Evolutionary conservation across 2,797 vertebrate genomes (phyloP), one percentile per base, ranked within the genome.

Genomic region (Synanceia verrucosa): DNA sequence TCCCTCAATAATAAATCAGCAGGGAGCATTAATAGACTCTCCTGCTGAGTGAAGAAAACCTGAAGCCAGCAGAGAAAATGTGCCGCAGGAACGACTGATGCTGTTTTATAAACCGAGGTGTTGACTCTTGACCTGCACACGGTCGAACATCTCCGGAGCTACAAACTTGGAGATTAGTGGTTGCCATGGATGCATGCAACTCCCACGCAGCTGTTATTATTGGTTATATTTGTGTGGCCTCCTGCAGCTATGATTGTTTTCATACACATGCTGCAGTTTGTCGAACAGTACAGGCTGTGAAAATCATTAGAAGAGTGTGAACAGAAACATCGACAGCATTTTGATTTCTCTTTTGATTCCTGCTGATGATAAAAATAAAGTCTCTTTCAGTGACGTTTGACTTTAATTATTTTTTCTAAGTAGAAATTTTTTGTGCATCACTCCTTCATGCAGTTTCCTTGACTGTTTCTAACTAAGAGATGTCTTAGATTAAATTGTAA

Each of bases 121-220:
- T 6, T 31, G 41, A 61, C 61, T 12, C 13, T 58, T 55, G 48
- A 70, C 34, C 62, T 34, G 28, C 6, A 23, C 28, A 55, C 3
- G 47, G 9, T 51, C 18, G 14, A 70, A 39, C 53, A 24, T 48
- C 28, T 61, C 62, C 16, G 14, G 10, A 61, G 43, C n/a, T 31
- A 9, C 9, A 34, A 28, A 10, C 41, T 47, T 14, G 5, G 55
- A 65, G 34, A 48, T 11, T 5, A 10, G 18, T 29, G 13, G 41
- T 65, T 77, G 48, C 34, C 34, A 65, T 60, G 55, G 48, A 55
- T 34, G 21, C 55, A 10, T 18, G 6, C 18, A 50, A 37, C 21
- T 62, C 21, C 51, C 28, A 21, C 18, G 41, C 37, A 46, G 7
- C 29, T 43, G 21, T 43, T 43, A 39, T 55, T 21, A 62, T 14